These are phyloP conservation scores for Decapterus maruadsi DNA, from an alignment of 2,797 vertebrate species.

Conservation along the genomic window DNA sequence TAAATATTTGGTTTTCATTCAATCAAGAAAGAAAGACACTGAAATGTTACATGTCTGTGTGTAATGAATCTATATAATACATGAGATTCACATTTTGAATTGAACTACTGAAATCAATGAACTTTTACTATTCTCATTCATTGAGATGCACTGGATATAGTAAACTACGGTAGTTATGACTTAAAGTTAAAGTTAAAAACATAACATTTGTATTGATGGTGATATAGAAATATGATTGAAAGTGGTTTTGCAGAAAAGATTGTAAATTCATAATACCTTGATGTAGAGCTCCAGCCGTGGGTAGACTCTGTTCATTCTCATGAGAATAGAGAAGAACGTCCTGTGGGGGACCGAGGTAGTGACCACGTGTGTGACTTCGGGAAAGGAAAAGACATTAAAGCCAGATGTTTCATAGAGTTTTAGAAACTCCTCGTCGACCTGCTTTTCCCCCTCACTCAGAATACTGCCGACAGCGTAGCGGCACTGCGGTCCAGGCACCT, in stretches of 20 bases:
- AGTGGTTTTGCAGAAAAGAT: neutral
- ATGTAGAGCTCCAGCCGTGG: constrained; percentile 89
- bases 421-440: constrained; percentile 85
- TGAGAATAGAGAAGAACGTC: constrained; percentile 84
- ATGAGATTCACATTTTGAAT: too few relatives aligned
- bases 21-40: too few relatives aligned
- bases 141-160: neutral
- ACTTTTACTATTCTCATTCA: too few relatives aligned
- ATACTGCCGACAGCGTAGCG: constrained; percentile 91
- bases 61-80: too few relatives aligned
- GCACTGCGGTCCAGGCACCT: constrained; percentile 88
- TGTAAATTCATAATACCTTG: constrained; percentile 82
- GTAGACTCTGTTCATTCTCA: constrained; percentile 88
- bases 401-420: constrained; percentile 89
- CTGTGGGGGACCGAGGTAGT: constrained; percentile 89
- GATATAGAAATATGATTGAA: neutral
- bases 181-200: neutral
- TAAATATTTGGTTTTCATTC: too few relatives aligned
- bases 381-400: constrained; percentile 92
- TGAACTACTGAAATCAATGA: too few relatives aligned
- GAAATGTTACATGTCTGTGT: too few relatives aligned
- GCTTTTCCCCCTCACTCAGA: constrained; percentile 88
- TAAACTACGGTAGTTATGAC: neutral
- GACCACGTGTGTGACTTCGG: constrained; percentile 91
- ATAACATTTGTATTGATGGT: neutral